phyloP scores from a whole-genome alignment of 2,797 vertebrate genomes.

The Tinamus major region DNA sequence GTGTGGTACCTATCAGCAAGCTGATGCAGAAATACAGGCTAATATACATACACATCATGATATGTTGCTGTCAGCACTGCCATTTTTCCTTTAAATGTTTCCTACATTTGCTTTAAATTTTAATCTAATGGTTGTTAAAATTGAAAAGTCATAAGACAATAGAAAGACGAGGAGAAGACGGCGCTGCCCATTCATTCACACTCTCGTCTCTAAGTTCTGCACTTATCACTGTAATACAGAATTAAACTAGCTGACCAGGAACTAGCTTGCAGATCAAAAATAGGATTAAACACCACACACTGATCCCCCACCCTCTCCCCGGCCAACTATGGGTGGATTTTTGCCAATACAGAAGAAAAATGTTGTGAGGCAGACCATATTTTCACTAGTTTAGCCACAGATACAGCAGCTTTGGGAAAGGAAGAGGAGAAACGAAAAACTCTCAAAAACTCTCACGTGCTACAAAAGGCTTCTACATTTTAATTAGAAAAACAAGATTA shows the following conservation, averaged over 20 bases:
- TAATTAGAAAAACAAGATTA: slow-evolving; percentile 55
- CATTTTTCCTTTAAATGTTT: neutral
- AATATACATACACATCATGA: neutral
- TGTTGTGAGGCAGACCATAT: neutral
- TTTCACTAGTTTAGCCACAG: slow-evolving; percentile 16
- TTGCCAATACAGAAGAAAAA: neutral
- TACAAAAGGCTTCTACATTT: slow-evolving; percentile 28
- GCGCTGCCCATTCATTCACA: neutral
- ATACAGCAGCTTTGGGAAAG: neutral
- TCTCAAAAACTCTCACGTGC: neutral
- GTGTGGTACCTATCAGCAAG: neutral
- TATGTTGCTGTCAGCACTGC: neutral
- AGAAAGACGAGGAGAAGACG: neutral
- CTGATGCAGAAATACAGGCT: neutral
- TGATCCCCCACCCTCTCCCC: neutral
- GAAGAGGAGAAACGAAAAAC: neutral
- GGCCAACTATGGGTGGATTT: neutral
- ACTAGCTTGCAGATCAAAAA: neutral
- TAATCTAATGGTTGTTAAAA: neutral
- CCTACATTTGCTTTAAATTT: neutral
- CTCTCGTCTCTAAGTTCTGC: neutral
- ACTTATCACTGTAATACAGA: neutral
- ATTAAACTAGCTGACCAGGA: neutral
- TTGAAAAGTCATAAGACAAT: neutral
- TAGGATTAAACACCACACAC: neutral